These are phyloP conservation scores for Drosophila mulleri DNA, from an alignment of 2,888 invertebrate genomes.

Conservation along the genomic window DNA sequence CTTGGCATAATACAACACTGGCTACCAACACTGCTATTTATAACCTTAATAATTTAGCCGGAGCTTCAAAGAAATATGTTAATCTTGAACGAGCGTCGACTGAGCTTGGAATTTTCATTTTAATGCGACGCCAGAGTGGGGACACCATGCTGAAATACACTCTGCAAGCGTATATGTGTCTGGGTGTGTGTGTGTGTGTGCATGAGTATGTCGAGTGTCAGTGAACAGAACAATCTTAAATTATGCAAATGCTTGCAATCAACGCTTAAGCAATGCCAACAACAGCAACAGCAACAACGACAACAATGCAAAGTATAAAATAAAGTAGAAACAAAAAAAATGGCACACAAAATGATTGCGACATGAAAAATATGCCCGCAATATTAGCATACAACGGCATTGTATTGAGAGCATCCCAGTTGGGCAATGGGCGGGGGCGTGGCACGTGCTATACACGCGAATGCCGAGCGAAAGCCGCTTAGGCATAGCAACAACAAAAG, in stretches of 20 bases:
- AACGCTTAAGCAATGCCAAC: constrained; percentile 67
- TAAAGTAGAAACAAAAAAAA: constrained; percentile 29
- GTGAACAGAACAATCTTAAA: constrained; percentile 67
- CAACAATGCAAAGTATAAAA: constrained; percentile 23
- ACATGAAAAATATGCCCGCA: constrained; percentile 73
- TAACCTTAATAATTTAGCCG: constrained; percentile 76
- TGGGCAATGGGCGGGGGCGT: not conserved
- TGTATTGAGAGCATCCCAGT: constrained; percentile 14
- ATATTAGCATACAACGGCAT: constrained; percentile 67
- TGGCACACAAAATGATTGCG: constrained; percentile 66
- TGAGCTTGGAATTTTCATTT: constrained; percentile 69
- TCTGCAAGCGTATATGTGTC: not conserved
- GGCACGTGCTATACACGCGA: constrained; percentile 9
- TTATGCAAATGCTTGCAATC: constrained; percentile 79
- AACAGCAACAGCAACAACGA: constrained; percentile 16
- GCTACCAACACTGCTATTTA: constrained; percentile 53
- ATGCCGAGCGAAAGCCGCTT: constrained; percentile 59
- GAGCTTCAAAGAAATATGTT: constrained; percentile 73
- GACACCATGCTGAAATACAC: constrained; percentile 23
- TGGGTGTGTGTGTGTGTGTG: not conserved
- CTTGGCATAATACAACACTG: constrained; percentile 20
- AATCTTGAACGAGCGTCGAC: constrained; percentile 53
- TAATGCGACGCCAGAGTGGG: constrained; percentile 58
- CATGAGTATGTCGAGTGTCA: constrained; percentile 42
- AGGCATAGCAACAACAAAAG: constrained; percentile 24